These are phyloP conservation scores for Microctenopoma stevenorrisi DNA, from an alignment of 2,797 vertebrate species.

Conservation along the genomic window DNA sequence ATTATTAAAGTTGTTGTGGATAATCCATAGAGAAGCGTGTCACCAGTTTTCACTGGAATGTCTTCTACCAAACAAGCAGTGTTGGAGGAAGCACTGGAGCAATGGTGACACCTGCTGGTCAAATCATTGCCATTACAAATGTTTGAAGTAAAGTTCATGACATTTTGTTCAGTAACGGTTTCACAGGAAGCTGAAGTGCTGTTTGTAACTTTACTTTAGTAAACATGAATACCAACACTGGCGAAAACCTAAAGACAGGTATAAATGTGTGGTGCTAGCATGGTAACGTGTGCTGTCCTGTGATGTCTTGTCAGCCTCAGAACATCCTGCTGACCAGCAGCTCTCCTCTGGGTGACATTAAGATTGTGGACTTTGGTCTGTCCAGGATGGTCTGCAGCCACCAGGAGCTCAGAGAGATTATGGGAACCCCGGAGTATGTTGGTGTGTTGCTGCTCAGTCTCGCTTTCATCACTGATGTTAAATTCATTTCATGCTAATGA, in stretches of 20 bases:
- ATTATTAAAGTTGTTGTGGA: neutral
- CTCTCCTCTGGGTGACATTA: conserved; percentile 89
- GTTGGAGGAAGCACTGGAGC: too few species aligned
- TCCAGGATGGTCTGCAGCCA: conserved; percentile 90
- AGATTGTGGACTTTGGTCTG: conserved; percentile 94
- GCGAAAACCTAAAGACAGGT: neutral
- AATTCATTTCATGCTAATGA: too few species aligned
- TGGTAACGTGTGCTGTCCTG: neutral
- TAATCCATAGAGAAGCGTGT: neutral
- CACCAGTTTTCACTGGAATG: neutral
- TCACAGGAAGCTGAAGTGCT: too few species aligned
- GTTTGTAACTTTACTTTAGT: too few species aligned
- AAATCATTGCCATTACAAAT: too few species aligned
- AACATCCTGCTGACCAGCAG: conserved; percentile 92
- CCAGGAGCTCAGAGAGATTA: conserved; percentile 93
- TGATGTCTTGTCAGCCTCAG: conserved; percentile 85
- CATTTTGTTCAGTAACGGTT: too few species aligned
- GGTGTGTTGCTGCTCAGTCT: conserved; percentile 81
- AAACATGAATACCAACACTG: neutral
- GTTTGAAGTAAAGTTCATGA: too few species aligned
- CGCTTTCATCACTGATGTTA: accelerated
- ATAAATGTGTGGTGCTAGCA: neutral
- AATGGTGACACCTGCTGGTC: too few species aligned
- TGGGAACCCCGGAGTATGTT: conserved; percentile 95
- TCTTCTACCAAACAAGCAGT: too few species aligned